Percentiles rank a stretch among this genome's conserved stretches.
phyloP scores from a whole-genome alignment of 1,140 invertebrate genomes.

The Neodiprion fabricii region DNA sequence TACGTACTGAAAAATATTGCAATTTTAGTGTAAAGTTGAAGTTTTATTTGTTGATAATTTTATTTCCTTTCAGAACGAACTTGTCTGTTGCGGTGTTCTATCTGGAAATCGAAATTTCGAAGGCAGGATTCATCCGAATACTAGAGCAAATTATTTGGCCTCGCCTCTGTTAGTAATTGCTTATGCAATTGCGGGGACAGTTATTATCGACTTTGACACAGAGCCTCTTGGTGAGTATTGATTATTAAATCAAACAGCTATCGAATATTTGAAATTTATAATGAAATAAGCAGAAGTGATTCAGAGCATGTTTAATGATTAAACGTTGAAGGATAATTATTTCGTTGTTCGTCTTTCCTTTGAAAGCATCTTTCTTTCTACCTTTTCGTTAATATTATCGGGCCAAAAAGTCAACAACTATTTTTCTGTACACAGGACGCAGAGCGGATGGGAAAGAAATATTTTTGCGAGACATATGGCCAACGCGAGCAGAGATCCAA shows the following conservation, averaged over 20 bases:
- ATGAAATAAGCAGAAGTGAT: no score
- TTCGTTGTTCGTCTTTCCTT: neutral
- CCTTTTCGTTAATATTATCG: neutral
- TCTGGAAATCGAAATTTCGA: constrained; percentile 98
- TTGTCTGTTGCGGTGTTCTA: constrained; percentile 93
- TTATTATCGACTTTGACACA: constrained; percentile 93
- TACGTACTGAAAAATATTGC: neutral
- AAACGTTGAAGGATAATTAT: constrained; percentile 8
- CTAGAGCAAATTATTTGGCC: constrained; percentile 95
- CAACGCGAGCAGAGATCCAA: constrained; percentile 88
- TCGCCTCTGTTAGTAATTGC: constrained; percentile 96
- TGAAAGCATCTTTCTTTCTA: constrained; percentile 17
- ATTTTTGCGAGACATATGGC: constrained; percentile 95
- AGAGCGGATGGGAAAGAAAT: constrained; percentile 75
- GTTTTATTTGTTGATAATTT: constrained; percentile 20
- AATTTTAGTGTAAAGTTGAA: constrained; percentile 17
- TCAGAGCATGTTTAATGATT: neutral
- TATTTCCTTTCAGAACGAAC: constrained; percentile 71
- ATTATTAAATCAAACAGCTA: constrained; percentile 13
- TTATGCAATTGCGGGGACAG: constrained; percentile 93
- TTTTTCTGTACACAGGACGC: constrained; percentile 63
- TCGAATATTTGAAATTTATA: neutral
- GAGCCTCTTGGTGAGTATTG: constrained; percentile 77
- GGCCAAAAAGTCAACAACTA: no score
- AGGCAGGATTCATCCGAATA: constrained; percentile 95